Base-by-base conservation (phyloP, 2,797 vertebrate species). In the Urosaurus nigricauda region DNA sequence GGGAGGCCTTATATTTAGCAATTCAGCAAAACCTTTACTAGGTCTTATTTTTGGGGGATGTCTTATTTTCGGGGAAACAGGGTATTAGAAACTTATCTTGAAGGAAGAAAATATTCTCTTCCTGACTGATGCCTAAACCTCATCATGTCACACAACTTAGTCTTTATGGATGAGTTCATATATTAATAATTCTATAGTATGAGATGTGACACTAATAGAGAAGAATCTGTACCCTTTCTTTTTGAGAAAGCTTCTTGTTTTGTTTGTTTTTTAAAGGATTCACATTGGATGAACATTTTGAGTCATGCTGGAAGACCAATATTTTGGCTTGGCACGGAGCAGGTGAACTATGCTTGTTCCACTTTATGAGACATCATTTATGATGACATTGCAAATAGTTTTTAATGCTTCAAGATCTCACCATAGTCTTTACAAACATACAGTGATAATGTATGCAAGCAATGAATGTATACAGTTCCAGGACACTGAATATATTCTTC, bases 401-500 rank as follows among this genome's bases (percentile, higher is more conserved):
- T 43, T 82, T 47, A n/a, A 63, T 74, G 79, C 71, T 88, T 74
- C 47, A 73, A 74, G 47, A 47, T 53, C 37, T 32, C 37, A 81
- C n/a, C 21, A 56, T 60, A 35, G 51, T 51, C 40, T 35, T 21
- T 43, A 32, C 4, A 35, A 82, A 35, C 37, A 8, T 13, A 24
- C 40, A 74, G 19, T 5, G 24, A 82, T 14, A 63, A 51, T 12
- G 13, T 74, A 21, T 60, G 12, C 32, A 88, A 83, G n/a, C 26
- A 6, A 40, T 37, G 40, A 83, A 21, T 29, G 40, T 63, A 8
- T 29, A 81, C 4, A 43, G 40, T 13, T 83, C 40, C n/a, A 74
- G 70, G 17, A 40, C 12, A 87, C 16, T 37, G 26, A 80, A 16
- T 13, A 80, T 4, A 32, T 65, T 65, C 43, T 78, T 65, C 47